A percentile compares a stretch with the other conserved stretches of the same genome.
Conservation (phyloP, 2,888 invertebrate genomes). For the Onthophagus sagittarius region DNA sequence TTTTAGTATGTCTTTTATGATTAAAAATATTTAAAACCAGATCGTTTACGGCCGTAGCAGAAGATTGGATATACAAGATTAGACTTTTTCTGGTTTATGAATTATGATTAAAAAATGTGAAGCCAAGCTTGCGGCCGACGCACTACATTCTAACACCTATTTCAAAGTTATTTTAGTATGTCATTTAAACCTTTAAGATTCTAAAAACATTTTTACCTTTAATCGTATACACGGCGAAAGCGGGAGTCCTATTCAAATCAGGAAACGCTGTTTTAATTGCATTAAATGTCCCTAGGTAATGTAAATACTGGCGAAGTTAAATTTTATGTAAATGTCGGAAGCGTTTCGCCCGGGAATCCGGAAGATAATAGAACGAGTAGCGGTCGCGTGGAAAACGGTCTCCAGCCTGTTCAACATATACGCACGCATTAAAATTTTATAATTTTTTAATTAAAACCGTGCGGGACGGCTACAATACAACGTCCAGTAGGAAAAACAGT, state of each 20-base stretch:
- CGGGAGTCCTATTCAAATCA: neutral
- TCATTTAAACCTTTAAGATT: no score
- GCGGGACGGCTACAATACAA: neutral
- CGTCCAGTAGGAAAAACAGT: neutral
- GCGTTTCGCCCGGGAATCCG: conserved; percentile 1
- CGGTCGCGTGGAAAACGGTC: conserved; percentile 1
- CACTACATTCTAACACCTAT: no score
- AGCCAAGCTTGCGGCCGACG: no score
- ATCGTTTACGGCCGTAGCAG: no score
- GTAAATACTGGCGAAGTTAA: conserved; percentile 8
- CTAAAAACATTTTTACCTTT: neutral
- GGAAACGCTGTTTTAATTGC: conserved; percentile 9
- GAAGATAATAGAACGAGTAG: conserved; percentile 2
- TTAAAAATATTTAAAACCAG: no score
- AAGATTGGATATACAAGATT: no score
- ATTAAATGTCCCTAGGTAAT: conserved; percentile 11
- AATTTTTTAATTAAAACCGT: conserved; percentile 11
- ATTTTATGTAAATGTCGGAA: conserved; percentile 6
- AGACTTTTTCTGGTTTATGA: no score
- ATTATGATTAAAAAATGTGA: no score
- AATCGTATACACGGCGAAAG: neutral
- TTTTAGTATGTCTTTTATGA: no score
- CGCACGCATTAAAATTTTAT: conserved; percentile 8
- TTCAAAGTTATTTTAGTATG: no score
- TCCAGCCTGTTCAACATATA: conserved; percentile 7